phyloP scores from a whole-genome alignment of 2,113 vertebrate species.

The Serranochromis macrocephalus region DNA sequence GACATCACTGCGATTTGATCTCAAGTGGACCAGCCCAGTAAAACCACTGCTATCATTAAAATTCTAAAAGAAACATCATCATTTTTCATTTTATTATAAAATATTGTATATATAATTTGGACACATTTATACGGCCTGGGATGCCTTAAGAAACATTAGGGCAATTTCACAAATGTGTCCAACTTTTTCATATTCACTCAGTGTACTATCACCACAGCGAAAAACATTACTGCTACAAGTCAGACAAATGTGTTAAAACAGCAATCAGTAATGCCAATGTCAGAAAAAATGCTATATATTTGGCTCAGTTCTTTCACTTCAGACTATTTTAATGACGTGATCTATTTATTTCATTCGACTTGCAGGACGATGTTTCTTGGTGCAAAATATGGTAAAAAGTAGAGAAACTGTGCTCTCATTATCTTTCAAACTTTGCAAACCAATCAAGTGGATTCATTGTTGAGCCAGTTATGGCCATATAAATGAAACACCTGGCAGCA shows the following conservation, averaged over 20 bases:
- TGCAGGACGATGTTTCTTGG: background rate
- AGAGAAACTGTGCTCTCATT: rapidly evolving
- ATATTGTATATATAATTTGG: background rate
- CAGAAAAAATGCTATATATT: background rate
- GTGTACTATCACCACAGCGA: background rate
- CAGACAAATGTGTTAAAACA: background rate
- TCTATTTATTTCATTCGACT: background rate
- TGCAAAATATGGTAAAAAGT: background rate
- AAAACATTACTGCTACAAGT: background rate
- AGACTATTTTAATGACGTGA: background rate
- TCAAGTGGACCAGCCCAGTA: background rate
- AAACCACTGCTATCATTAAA: background rate
- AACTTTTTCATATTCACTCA: background rate
- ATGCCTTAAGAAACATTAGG: background rate
- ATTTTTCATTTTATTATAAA: background rate
- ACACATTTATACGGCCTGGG: background rate
- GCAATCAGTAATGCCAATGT: rapidly evolving
- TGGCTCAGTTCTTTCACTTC: background rate
- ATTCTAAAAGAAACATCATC: background rate
- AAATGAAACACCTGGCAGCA: background rate
- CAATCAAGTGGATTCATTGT: background rate
- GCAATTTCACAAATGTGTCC: background rate
- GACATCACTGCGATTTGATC: background rate
- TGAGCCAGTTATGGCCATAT: rapidly evolving
- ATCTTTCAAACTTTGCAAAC: background rate